A percentile compares a stretch with the other conserved stretches of the same genome.
Evolutionary conservation across 2,797 vertebrate species (phyloP).

Genomic region (Picus viridis): DNA sequence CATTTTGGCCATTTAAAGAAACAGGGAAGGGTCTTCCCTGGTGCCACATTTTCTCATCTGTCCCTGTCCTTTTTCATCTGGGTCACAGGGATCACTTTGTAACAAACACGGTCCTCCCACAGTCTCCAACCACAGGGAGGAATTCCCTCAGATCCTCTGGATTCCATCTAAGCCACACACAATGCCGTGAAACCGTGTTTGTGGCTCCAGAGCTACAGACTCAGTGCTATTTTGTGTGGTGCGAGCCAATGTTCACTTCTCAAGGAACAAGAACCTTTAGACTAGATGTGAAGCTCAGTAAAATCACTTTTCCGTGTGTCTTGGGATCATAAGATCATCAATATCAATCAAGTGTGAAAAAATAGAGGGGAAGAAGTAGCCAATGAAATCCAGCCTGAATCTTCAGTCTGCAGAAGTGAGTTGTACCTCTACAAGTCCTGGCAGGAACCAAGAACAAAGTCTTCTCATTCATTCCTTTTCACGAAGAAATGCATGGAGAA

Average conservation of each 20-base stretch:
- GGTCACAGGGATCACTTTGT: background rate
- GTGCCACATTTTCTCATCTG: background rate
- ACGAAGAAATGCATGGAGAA: background rate
- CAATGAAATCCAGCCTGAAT: background rate
- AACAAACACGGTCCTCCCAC: background rate
- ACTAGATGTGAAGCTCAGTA: background rate
- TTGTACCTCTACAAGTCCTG: background rate
- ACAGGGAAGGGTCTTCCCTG: background rate
- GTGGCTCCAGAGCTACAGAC: background rate
- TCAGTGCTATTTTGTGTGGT: background rate
- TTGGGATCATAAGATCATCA: background rate
- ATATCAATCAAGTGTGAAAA: background rate
- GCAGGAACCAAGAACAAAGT: background rate
- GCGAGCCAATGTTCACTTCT: background rate
- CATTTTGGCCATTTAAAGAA: background rate
- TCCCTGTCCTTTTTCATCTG: background rate
- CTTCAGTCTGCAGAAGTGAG: background rate
- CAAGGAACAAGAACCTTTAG: background rate
- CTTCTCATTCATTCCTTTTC: background rate
- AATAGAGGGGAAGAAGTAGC: background rate
- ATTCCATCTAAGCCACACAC: background rate
- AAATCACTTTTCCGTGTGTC: background rate
- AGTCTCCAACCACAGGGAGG: background rate
- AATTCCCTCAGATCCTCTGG: background rate
- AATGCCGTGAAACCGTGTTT: background rate